phyloP scores from a whole-genome alignment of 2,888 invertebrate genomes.

The Drosophila hamatofila region DNA sequence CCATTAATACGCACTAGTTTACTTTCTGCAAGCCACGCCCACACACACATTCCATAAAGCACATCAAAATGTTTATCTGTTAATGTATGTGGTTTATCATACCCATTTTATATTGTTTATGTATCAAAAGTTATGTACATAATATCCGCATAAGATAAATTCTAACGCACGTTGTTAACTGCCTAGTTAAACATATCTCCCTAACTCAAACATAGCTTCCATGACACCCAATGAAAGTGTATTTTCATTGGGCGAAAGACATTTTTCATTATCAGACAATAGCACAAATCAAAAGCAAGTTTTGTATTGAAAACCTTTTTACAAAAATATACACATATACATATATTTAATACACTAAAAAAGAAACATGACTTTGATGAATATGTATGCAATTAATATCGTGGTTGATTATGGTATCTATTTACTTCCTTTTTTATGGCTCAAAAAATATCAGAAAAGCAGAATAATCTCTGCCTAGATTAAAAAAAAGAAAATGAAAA shows the following conservation, averaged over 20 bases:
- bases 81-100: conserved; percentile 31
- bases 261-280: conserved; percentile 37
- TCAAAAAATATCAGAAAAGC: background rate
- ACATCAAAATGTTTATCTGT: conserved; percentile 15
- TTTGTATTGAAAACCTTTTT: conserved; percentile 49
- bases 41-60: conserved; percentile 49
- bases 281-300: conserved; percentile 31
- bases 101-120: conserved; percentile 28
- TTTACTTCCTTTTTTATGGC: background rate
- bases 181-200: conserved; percentile 54
- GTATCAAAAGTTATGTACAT: conserved; percentile 32
- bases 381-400: background rate
- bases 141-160: conserved; percentile 45
- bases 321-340: conserved; percentile 37
- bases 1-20: conserved; percentile 45
- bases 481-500: background rate
- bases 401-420: background rate
- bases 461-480: background rate
- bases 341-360: conserved; percentile 17
- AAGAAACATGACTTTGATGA: background rate
- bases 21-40: conserved; percentile 34
- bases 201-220: conserved; percentile 32
- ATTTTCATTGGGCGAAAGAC: conserved; percentile 29
- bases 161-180: conserved; percentile 49
- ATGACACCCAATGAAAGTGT: conserved; percentile 43